Evolutionary conservation across 2,888 invertebrate species (phyloP), one percentile per base, ranked within the genome.

Genomic region (Drosophila recens): DNA sequence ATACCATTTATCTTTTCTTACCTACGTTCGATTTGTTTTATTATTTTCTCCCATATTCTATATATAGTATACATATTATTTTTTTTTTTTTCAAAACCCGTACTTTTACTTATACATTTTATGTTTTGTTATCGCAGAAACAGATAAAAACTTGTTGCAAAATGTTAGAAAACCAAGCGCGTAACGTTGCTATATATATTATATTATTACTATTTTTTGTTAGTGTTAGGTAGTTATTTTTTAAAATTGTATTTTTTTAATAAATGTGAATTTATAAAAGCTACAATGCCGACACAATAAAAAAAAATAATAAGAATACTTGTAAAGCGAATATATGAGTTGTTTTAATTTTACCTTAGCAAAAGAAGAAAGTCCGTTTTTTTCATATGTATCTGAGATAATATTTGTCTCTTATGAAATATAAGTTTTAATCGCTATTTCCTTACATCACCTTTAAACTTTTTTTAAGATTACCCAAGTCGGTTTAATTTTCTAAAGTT

Each of bases 191-290:
- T 80, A 80, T 80, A 80, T 71, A 62, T 40, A 62, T 68, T 73
- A 64, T 78, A 75, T 75, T 75, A 84, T 72, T 67, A 78, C 70
- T 82, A 85, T 85, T 87, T 86, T 85, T 87, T 87, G 79, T 87
- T 85, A 85, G 80, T 75, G 75, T 72, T 85, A 82, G 81, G 85
- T 87, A 87, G 86, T 85, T 87, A 79, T 85, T 82, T 86, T 87
- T 87, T 81, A 76, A 81, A 85, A 83, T 87, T 85, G 88, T 87
- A 83, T 79, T 80, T 84, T 85, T 83, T 83, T 67, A 73, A 73
- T 78, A 80, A 82, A 72, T 83, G 83, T 85, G 85, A 82, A 82
- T 66, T 82, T 80, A 73, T 73, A 78, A 81, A 80, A 79, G 74
- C 84, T 72, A 82, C 73, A 86, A 80, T 79, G 71, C 83, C 79